Evolutionary conservation across 2,113 vertebrate genomes (phyloP), one percentile per base, ranked within the genome.

Genomic region (Malurus melanocephalus): DNA sequence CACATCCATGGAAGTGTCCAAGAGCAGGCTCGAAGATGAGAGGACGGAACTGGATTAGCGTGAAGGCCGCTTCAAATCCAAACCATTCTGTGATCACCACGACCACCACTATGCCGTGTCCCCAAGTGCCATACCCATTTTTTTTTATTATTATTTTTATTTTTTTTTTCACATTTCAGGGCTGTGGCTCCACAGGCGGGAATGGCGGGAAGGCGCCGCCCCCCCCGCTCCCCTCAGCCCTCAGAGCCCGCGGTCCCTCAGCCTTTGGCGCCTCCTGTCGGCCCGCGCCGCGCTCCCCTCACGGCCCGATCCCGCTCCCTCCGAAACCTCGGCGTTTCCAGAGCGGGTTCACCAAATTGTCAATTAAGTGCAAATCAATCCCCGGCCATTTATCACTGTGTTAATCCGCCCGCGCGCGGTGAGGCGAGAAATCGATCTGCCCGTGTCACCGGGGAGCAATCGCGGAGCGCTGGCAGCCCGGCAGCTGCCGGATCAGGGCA

Each of bases 311-410:
- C 96, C 88, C 93, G 45, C 96, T 97, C 93, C 96, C 96, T 98
- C 95, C 93, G 94, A 67, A 90, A 95, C 91, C 96, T 76, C 94
- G 97, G 97, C 96, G 95, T 95, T 98, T 95, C 95, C 95, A 96
- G 91, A 97, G 95, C 95, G 94, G 98, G 97, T 98, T 96, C 96
- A 89, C 98, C 98, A 99, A 99, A 99, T 99, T 98, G 98, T 99
- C 99, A 98, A 98, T 99, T 99, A 99, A 99, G 98, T 98, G 98
- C 98, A 93, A 99, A 99, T 99, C 98, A 99, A 99, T 99, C 97
- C 97, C 67, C 32, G 68, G 97, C 95, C 98, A 98, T 99, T 98
- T 98, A 98, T 99, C 99, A 99, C 95, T 4, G 94, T 96, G 93
- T 96, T 96, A 96, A 94, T 97, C 94, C 95, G 81, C 69, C 96